A percentile compares a stretch with the other conserved stretches of the same genome.
Conservation (phyloP, 2,888 invertebrate species). For the Amiota mariae region DNA sequence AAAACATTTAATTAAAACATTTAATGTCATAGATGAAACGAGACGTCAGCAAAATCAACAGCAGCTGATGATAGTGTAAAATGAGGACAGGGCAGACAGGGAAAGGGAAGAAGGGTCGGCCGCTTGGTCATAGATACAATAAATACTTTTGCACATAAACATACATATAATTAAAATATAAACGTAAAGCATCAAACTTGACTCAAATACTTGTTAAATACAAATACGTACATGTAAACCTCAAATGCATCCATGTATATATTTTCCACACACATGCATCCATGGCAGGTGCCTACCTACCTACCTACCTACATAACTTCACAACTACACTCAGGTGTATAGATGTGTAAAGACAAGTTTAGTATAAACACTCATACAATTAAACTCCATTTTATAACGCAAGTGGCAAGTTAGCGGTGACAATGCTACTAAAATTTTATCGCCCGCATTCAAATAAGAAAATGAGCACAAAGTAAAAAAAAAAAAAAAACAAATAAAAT, state of each 20-base stretch:
- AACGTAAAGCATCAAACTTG: slow-evolving; percentile 25
- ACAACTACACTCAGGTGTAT: background rate
- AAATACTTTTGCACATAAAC: background rate
- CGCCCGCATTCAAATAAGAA: slow-evolving; percentile 55
- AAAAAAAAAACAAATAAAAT: background rate
- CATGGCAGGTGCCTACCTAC: background rate
- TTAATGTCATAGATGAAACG: slow-evolving; percentile 46
- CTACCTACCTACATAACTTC: too few species aligned
- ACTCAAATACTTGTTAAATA: slow-evolving; percentile 22
- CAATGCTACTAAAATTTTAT: slow-evolving; percentile 66
- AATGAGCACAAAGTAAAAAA: background rate
- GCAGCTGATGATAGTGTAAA: too few species aligned
- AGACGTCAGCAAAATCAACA: too few species aligned
- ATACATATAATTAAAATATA: slow-evolving; percentile 24
- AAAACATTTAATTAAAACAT: slow-evolving; percentile 67
- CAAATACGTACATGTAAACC: slow-evolving; percentile 21
- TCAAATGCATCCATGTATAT: slow-evolving; percentile 10
- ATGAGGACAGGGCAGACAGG: too few species aligned
- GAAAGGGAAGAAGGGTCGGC: background rate
- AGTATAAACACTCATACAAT: slow-evolving; percentile 28
- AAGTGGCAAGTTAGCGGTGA: slow-evolving; percentile 48
- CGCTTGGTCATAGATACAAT: background rate
- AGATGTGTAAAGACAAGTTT: background rate
- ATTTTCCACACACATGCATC: slow-evolving; percentile 3
- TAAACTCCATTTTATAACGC: slow-evolving; percentile 1